Evolutionary conservation across 2,113 vertebrate species (phyloP), one percentile per base, ranked within the genome.

Genomic region (Petrocephalus microphthalmus): DNA sequence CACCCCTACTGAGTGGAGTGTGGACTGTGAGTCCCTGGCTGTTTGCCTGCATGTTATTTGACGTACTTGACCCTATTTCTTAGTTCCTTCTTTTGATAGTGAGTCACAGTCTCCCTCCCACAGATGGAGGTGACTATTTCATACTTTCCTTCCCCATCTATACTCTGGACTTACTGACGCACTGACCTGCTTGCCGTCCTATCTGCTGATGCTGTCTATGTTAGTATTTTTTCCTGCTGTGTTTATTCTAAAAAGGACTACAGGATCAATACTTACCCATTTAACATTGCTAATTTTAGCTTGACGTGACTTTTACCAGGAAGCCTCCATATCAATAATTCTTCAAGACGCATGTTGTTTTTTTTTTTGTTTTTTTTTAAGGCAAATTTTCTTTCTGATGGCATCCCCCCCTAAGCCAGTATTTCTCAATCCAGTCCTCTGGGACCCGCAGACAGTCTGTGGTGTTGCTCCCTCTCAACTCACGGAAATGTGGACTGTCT

Each of bases 1-100:
- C 91, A 97, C 97, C 97, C 93, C 93, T 0, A 94, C 96, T 57
- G 96, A 96, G 87, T 99, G 98, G 98, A 97, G 92, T 0, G 95
- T 99, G 49, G 98, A 99, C 92, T 95, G 98, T 99, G 94, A 97
- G 98, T 92, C 67, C 85, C 1, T 17, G 42, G 5, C 29, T 45
- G 3, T 22, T 42, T 4, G 5, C 3, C 1, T 3, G 1, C 20
- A 53, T 29, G 81, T 47, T 8, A n/a, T 45, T 83, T 7, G 2
- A 11, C 5, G 17, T 47, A 7, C 22, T 51, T 54, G n/a, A 29
- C 19, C 47, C 85, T 82, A 29, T 82, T 22, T 25, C 78, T 82
- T 47, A 82, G 37, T 22, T 82, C 42, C 29, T 33, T 33, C 67
- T 19, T 78, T 78, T 37, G 13, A 78, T 42, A 42, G 15, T 49